Conservation (phyloP, 1,140 invertebrate genomes). For the Papilio aristodemus region DNA sequence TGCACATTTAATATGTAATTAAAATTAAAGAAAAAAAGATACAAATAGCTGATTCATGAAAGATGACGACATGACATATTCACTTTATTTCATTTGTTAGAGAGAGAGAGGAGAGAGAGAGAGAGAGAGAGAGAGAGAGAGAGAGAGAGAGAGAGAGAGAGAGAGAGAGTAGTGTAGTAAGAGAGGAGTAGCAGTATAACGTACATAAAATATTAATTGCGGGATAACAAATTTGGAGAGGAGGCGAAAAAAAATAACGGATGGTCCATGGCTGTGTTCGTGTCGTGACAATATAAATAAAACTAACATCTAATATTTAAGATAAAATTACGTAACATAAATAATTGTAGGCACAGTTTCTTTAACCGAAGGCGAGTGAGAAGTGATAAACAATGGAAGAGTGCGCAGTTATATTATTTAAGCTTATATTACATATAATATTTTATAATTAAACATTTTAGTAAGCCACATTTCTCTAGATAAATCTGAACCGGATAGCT, state of each 20-base stretch:
- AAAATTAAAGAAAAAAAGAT: background rate
- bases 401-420: slow-evolving; percentile 37
- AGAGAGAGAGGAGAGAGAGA: background rate
- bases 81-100: no score
- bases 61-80: background rate
- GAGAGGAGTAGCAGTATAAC: background rate
- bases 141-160: background rate
- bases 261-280: slow-evolving; percentile 53
- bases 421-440: slow-evolving; percentile 21
- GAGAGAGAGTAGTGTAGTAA: background rate
- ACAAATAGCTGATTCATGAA: background rate
- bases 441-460: slow-evolving; percentile 31
- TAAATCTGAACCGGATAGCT: slow-evolving; percentile 38
- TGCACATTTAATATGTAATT: slow-evolving; percentile 11
- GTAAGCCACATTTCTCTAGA: slow-evolving; percentile 38
- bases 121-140: background rate
- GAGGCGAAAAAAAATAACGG: slow-evolving; percentile 32
- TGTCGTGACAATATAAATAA: slow-evolving; percentile 68
- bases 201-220: background rate
- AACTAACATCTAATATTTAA: slow-evolving; percentile 52
- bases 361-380: slow-evolving; percentile 37
- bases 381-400: slow-evolving; percentile 38
- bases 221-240: slow-evolving; percentile 30
- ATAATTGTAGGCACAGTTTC: slow-evolving; percentile 59
- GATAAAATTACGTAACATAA: slow-evolving; percentile 63